Conservation (phyloP, 2,797 vertebrate species). For the Leptoclinus maculatus region DNA sequence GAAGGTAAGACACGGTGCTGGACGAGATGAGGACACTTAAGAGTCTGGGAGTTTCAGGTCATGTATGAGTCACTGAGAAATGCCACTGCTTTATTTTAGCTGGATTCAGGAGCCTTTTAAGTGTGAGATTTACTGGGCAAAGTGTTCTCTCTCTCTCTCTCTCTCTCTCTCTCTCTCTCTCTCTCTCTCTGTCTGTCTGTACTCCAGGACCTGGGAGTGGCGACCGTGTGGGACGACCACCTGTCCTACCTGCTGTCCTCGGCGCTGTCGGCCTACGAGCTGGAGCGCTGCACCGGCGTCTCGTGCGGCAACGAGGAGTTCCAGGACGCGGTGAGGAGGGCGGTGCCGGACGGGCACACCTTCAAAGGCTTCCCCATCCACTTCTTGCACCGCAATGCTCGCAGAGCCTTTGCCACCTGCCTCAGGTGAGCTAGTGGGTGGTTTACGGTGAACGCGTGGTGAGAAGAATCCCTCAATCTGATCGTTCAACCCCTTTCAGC, state of each 20-base stretch:
- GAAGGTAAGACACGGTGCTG: conserved; percentile 85
- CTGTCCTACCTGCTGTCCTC: conserved; percentile 95
- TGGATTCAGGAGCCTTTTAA: neutral
- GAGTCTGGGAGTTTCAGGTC: neutral
- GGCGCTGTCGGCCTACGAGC: conserved; percentile 93
- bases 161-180: neutral
- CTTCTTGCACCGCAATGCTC: conserved; percentile 93
- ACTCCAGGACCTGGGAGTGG: conserved; percentile 90
- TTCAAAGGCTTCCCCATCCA: conserved; percentile 99
- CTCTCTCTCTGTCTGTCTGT: neutral
- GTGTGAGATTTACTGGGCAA: neutral
- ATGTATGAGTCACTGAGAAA: neutral
- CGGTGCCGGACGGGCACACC: conserved; percentile 95
- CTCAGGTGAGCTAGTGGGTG: conserved; percentile 84
- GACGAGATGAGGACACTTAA: neutral
- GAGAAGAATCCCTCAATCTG: neutral
- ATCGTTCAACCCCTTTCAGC: neutral
- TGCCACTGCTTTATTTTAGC: too few relatives aligned
- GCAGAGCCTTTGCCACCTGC: conserved; percentile 92
- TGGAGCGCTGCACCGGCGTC: conserved; percentile 90
- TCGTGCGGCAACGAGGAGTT: conserved; percentile 97
- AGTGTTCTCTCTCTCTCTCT: neutral
- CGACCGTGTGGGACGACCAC: conserved; percentile 95
- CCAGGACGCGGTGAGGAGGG: conserved; percentile 94
- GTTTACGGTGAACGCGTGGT: neutral